phyloP scores from a whole-genome alignment of 2,113 vertebrate species.

The Elanoides forficatus region DNA sequence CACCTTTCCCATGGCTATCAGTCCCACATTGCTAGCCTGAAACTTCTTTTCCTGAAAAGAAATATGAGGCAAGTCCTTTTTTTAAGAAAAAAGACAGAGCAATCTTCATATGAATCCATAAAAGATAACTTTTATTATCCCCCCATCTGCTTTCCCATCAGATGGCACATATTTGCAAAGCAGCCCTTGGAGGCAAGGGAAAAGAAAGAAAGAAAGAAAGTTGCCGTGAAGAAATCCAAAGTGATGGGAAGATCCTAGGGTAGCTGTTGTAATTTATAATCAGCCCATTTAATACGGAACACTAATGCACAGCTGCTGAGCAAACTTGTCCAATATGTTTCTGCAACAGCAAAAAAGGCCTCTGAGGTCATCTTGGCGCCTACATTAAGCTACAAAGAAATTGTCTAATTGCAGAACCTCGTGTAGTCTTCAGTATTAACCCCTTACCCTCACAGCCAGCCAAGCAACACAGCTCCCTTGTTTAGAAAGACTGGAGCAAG shows the following conservation, averaged over 20 bases:
- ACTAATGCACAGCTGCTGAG: slow-evolving; percentile 54
- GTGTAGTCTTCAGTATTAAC: background rate
- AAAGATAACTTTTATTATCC: background rate
- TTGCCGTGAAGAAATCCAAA: background rate
- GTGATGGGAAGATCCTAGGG: slow-evolving; percentile 10
- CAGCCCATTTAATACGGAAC: slow-evolving; percentile 33
- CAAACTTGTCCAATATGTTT: slow-evolving; percentile 43
- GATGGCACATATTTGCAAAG: background rate
- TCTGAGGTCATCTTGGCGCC: slow-evolving; percentile 38
- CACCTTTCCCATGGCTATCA: background rate
- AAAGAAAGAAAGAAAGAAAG: background rate
- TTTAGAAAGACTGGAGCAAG: background rate
- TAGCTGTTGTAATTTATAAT: slow-evolving; percentile 47
- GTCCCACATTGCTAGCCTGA: background rate
- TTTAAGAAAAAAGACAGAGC: background rate
- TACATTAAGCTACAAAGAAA: slow-evolving; percentile 1
- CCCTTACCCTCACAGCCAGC: background rate
- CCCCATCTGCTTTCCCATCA: background rate
- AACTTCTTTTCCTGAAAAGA: background rate
- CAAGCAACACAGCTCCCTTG: background rate
- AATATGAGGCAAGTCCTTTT: background rate
- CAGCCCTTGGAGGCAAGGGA: background rate
- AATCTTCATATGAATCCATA: background rate
- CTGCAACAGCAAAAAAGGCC: slow-evolving; percentile 16
- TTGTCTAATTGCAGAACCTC: slow-evolving; percentile 54